Conservation (phyloP, 2,888 invertebrate species). For the Lysandra coridon region DNA sequence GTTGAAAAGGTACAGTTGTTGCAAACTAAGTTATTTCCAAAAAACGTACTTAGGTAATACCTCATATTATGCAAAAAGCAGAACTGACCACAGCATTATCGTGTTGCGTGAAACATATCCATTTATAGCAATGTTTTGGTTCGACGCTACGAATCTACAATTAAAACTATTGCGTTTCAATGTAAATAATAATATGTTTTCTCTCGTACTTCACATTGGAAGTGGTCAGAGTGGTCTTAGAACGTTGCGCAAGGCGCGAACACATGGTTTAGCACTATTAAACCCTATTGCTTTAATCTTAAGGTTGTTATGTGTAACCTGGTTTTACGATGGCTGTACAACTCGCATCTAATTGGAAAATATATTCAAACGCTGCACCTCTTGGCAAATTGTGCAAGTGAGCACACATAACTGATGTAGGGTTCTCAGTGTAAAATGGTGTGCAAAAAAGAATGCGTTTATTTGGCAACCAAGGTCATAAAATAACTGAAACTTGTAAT, state of each 20-base stretch:
- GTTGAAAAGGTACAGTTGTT: not conserved
- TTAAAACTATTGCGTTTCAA: slow-evolving; percentile 27
- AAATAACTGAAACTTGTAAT: not conserved
- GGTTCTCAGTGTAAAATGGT: not conserved
- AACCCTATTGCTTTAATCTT: not conserved
- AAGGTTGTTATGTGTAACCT: not conserved
- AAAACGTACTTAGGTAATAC: no score
- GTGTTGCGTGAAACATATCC: not conserved
- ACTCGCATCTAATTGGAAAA: slow-evolving; percentile 11
- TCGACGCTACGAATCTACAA: not conserved
- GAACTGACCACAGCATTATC: not conserved
- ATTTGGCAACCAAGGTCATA: not conserved
- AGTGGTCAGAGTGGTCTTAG: slow-evolving; percentile 25
- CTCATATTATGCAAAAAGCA: not conserved
- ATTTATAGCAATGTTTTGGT: not conserved
- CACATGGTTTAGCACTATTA: not conserved
- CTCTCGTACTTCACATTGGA: slow-evolving; percentile 29
- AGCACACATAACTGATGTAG: not conserved
- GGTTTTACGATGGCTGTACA: not conserved
- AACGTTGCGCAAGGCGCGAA: slow-evolving; percentile 19
- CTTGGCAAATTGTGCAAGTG: slow-evolving; percentile 1
- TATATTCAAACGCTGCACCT: slow-evolving; percentile 13
- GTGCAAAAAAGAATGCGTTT: not conserved
- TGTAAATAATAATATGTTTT: slow-evolving; percentile 32
- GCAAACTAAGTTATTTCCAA: not conserved